A percentile compares a stretch with the other conserved stretches of the same genome.
Conservation (phyloP, 2,113 vertebrate species). For the Psephotus haematonotus region DNA sequence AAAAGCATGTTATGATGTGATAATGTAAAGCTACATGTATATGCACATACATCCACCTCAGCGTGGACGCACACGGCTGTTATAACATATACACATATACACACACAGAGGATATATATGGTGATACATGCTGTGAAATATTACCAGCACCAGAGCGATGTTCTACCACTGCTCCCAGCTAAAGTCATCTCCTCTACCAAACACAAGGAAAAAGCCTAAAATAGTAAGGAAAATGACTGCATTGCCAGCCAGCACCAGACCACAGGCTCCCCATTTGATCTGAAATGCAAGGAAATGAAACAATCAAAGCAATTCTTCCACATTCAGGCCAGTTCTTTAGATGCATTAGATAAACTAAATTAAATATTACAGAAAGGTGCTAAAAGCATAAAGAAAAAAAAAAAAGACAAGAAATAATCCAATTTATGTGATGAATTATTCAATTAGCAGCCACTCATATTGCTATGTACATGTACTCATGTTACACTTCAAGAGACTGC, state of each 20-base stretch:
- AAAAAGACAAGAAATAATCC: not conserved
- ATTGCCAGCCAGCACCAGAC: slow-evolving; percentile 93
- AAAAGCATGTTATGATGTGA: not conserved
- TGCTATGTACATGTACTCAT: not conserved
- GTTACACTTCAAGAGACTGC: not conserved
- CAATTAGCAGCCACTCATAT: not conserved
- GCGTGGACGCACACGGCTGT: not conserved
- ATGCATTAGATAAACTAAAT: slow-evolving; percentile 9
- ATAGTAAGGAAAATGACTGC: slow-evolving; percentile 94
- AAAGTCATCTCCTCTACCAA: slow-evolving; percentile 93
- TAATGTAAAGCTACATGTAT: not conserved
- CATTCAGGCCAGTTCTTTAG: not conserved
- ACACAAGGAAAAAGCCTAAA: slow-evolving; percentile 92
- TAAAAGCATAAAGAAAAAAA: slow-evolving; percentile 39
- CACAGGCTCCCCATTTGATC: slow-evolving; percentile 96
- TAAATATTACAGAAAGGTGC: slow-evolving; percentile 28
- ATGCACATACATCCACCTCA: not conserved
- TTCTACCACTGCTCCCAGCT: slow-evolving; percentile 96
- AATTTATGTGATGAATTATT: not conserved
- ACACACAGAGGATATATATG: not conserved
- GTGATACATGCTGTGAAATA: not conserved
- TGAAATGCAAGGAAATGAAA: slow-evolving; percentile 75
- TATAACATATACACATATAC: not conserved
- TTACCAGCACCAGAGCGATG: not conserved
- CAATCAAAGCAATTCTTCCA: not conserved